These are phyloP conservation scores for Brachyptera risi DNA, from an alignment of 2,888 invertebrate genomes.

Conservation along the genomic window DNA sequence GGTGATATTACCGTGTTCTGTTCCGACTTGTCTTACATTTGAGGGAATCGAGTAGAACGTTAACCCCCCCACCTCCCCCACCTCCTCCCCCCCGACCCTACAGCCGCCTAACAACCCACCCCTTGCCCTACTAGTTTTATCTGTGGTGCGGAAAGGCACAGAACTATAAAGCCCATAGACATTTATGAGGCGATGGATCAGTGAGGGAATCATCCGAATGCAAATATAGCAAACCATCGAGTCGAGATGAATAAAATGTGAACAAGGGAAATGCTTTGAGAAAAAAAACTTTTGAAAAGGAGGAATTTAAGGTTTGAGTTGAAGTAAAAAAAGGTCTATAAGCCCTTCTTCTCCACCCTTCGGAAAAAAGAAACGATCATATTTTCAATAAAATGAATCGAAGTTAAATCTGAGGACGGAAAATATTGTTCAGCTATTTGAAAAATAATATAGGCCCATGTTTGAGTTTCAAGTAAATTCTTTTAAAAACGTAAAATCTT, in stretches of 20 bases:
- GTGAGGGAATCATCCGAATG: constrained; percentile 14
- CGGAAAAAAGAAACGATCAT: not conserved
- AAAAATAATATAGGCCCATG: too few relatives aligned
- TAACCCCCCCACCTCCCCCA: not conserved
- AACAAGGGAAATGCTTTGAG: constrained; percentile 11
- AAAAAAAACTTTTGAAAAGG: constrained; percentile 11
- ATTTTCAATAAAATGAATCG: constrained; percentile 16
- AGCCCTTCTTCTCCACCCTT: too few relatives aligned
- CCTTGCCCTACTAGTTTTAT: constrained; percentile 7
- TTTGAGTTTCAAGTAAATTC: too few relatives aligned
- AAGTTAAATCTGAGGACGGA: too few relatives aligned
- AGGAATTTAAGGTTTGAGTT: constrained; percentile 9
- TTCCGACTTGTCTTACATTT: constrained; percentile 12
- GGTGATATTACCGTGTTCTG: constrained; percentile 16
- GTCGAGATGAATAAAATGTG: constrained; percentile 21
- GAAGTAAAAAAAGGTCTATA: constrained; percentile 6
- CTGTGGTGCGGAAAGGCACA: constrained; percentile 11
- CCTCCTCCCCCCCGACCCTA: not conserved
- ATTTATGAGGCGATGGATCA: constrained; percentile 21
- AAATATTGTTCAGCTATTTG: too few relatives aligned
- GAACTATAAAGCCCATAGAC: constrained; percentile 17
- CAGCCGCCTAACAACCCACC: not conserved
- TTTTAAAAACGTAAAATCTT: too few relatives aligned
- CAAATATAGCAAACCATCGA: constrained; percentile 21
- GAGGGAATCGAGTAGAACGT: not conserved